These are phyloP conservation scores for Drosophila borborema DNA, from an alignment of 2,888 invertebrate genomes.

Conservation along the genomic window DNA sequence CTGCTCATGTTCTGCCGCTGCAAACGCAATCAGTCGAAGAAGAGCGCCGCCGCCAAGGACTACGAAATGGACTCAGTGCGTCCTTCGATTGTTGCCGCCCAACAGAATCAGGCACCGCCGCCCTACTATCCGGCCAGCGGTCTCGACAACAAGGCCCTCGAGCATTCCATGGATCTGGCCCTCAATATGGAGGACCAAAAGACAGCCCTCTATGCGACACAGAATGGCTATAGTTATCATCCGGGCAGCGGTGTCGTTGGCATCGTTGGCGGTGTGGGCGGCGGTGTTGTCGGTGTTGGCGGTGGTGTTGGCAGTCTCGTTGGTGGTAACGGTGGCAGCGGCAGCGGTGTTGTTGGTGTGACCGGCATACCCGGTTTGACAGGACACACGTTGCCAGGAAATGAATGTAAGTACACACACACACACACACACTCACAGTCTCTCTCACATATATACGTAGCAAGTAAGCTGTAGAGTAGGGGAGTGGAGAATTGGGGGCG, in stretches of 20 bases:
- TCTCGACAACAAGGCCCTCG: conserved; percentile 96
- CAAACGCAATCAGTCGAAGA: conserved; percentile 92
- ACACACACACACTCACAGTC: conserved; percentile 25
- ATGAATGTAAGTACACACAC: conserved; percentile 89
- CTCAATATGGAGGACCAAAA: conserved; percentile 94
- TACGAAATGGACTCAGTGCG: conserved; percentile 96
- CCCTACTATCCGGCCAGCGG: conserved; percentile 95
- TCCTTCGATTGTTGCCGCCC: conserved; percentile 92
- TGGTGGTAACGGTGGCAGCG: conserved; percentile 47
- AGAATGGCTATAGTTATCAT: conserved; percentile 94
- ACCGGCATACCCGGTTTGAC: conserved; percentile 86
- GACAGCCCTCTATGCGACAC: conserved; percentile 92
- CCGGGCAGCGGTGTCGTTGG: conserved; percentile 87
- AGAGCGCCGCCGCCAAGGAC: conserved; percentile 92
- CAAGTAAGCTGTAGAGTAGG: background rate
- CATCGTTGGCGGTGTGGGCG: conserved; percentile 84
- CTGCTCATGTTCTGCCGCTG: conserved; percentile 94
- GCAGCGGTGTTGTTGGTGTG: conserved; percentile 55
- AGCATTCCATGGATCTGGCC: conserved; percentile 94
- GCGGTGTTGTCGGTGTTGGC: conserved; percentile 83
- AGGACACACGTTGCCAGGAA: conserved; percentile 90
- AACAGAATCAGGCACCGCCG: conserved; percentile 94
- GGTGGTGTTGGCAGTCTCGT: conserved; percentile 60
- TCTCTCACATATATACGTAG: background rate
- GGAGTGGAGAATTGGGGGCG: background rate